A percentile compares a stretch with the other conserved stretches of the same genome.
phyloP scores from a whole-genome alignment of 2,113 vertebrate genomes.

The Mixornis gularis region DNA sequence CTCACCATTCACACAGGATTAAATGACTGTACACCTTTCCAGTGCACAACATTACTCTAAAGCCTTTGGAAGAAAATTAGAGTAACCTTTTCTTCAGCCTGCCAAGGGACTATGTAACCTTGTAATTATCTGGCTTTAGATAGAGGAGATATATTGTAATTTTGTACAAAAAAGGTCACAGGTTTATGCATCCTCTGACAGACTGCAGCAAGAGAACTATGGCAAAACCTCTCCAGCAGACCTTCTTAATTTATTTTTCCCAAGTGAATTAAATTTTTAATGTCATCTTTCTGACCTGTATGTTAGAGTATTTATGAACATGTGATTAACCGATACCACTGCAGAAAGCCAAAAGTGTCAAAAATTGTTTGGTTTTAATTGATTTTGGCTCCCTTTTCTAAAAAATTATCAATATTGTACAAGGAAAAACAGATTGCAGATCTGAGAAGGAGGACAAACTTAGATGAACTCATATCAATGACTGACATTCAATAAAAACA shows the following conservation, averaged over 20 bases:
- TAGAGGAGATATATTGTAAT: conserved; percentile 72
- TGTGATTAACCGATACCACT: conserved; percentile 58
- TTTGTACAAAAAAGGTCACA: conserved; percentile 72
- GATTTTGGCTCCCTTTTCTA: conserved; percentile 48
- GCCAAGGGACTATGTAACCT: conserved; percentile 66
- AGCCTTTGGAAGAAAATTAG: conserved; percentile 61
- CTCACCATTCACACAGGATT: neutral
- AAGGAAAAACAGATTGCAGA: neutral
- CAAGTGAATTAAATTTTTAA: conserved; percentile 66
- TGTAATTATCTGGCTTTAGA: conserved; percentile 74
- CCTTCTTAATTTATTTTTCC: conserved; percentile 71
- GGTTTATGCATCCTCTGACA: conserved; percentile 71
- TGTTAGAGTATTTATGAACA: conserved; percentile 65
- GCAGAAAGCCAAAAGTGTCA: conserved; percentile 14
- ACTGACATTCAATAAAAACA: neutral
- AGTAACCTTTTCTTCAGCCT: conserved; percentile 70
- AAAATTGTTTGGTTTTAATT: conserved; percentile 56
- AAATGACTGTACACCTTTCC: conserved; percentile 38
- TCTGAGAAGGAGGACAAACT: neutral
- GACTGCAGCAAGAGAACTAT: conserved; percentile 34
- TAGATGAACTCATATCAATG: neutral
- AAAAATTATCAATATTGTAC: neutral
- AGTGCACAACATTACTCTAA: conserved; percentile 24
- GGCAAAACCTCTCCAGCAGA: conserved; percentile 55
- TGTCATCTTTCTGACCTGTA: conserved; percentile 61